A percentile compares a stretch with the other conserved stretches of the same genome.
Evolutionary conservation across 2,113 vertebrate species (phyloP).

Genomic region (Chlorodrepanis virens): DNA sequence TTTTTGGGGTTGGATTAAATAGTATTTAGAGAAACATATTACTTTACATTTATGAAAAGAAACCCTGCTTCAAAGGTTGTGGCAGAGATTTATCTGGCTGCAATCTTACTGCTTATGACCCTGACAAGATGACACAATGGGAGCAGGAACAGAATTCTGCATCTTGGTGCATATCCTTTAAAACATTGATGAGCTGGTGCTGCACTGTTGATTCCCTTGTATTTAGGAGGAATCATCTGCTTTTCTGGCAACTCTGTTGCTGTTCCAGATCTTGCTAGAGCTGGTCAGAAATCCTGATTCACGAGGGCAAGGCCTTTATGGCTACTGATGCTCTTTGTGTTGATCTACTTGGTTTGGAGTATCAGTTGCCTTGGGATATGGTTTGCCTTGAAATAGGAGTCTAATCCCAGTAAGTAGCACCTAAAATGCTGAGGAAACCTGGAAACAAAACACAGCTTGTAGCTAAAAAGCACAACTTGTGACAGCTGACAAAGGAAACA

Average conservation of each 20-base stretch:
- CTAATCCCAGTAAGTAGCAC: neutral
- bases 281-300: neutral
- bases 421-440: neutral
- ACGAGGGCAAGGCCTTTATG: neutral
- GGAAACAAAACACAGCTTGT: constrained; percentile 7
- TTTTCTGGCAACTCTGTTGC: neutral
- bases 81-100: neutral
- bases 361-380: neutral
- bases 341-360: neutral
- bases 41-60: neutral
- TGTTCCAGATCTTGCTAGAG: neutral
- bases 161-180: neutral
- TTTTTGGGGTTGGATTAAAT: neutral
- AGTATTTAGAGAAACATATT: neutral
- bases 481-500: neutral
- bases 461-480: neutral
- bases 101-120: neutral
- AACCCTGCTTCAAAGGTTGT: neutral
- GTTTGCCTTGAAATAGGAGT: neutral
- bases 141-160: neutral
- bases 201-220: neutral
- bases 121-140: neutral
- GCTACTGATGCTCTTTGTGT: neutral
- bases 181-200: neutral
- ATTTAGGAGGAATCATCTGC: neutral